phyloP scores from a whole-genome alignment of 2,888 invertebrate species.

The Margaritifera margaritifera region DNA sequence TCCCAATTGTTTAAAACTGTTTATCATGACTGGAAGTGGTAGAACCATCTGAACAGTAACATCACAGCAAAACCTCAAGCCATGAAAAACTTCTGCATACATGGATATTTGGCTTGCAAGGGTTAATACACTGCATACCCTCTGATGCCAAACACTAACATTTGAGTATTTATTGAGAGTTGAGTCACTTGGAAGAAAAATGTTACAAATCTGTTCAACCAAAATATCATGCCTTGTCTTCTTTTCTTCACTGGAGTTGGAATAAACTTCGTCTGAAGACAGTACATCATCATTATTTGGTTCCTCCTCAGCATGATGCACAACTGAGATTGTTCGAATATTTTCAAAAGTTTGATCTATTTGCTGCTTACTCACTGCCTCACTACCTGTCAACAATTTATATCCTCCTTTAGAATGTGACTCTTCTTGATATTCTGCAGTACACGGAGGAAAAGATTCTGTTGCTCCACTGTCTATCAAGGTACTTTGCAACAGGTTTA shows the following conservation, averaged over 20 bases:
- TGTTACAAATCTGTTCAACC: constrained; percentile 10
- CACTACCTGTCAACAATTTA: too few species aligned
- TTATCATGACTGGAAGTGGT: not conserved
- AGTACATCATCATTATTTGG: constrained; percentile 8
- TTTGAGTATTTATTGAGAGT: constrained; percentile 1
- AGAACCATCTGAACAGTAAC: constrained; percentile 7
- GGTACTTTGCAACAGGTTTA: not conserved
- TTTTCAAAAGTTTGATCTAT: not conserved
- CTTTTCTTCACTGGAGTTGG: not conserved
- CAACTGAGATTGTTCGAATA: too few species aligned
- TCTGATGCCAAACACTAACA: constrained; percentile 8
- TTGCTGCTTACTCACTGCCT: not conserved
- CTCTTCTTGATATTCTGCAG: too few species aligned
- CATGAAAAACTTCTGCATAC: constrained; percentile 4
- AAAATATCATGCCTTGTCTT: constrained; percentile 3
- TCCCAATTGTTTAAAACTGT: constrained; percentile 5
- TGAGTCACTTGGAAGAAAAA: constrained; percentile 12
- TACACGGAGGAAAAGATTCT: constrained; percentile 1
- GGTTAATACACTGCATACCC: constrained; percentile 3
- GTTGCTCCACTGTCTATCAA: not conserved
- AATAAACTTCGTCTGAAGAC: constrained; percentile 9
- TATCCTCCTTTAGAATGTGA: too few species aligned
- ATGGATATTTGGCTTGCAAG: constrained; percentile 10
- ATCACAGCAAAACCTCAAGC: constrained; percentile 12
- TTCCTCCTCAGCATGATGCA: constrained; percentile 6